These are phyloP conservation scores for Oreochromis niloticus DNA, from an alignment of 2,113 vertebrate genomes.

Conservation along the genomic window DNA sequence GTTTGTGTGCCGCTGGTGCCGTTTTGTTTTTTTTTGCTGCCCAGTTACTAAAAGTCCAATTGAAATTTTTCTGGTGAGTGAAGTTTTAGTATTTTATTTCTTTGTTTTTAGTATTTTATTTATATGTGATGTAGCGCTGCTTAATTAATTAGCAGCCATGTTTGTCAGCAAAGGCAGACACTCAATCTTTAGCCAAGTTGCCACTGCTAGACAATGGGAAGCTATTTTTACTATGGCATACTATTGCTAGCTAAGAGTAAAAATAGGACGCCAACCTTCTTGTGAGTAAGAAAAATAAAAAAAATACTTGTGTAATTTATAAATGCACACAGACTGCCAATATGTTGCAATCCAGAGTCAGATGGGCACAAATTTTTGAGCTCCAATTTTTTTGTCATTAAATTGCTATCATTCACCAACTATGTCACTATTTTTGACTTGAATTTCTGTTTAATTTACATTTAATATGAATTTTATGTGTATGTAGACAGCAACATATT, in stretches of 20 bases:
- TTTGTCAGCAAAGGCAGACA: background rate
- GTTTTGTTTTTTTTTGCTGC: no score
- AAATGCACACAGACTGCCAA: background rate
- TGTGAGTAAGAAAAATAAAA: background rate
- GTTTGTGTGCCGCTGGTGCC: no score
- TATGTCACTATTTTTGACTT: background rate
- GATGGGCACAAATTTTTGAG: background rate
- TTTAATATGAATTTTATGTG: background rate
- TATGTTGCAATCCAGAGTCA: background rate
- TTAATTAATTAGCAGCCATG: background rate
- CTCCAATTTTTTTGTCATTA: background rate
- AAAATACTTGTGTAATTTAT: background rate
- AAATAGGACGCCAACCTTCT: background rate
- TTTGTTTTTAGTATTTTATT: background rate
- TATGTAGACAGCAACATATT: background rate
- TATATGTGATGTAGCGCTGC: background rate
- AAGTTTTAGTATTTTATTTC: background rate
- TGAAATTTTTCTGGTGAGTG: background rate
- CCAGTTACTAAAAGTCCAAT: background rate
- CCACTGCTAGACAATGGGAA: background rate
- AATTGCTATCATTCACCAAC: background rate
- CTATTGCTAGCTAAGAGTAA: background rate
- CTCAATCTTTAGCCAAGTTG: background rate
- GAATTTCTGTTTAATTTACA: background rate
- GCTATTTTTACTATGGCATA: background rate